Conservation (phyloP, 2,888 invertebrate genomes). For the Lymantria monacha region DNA sequence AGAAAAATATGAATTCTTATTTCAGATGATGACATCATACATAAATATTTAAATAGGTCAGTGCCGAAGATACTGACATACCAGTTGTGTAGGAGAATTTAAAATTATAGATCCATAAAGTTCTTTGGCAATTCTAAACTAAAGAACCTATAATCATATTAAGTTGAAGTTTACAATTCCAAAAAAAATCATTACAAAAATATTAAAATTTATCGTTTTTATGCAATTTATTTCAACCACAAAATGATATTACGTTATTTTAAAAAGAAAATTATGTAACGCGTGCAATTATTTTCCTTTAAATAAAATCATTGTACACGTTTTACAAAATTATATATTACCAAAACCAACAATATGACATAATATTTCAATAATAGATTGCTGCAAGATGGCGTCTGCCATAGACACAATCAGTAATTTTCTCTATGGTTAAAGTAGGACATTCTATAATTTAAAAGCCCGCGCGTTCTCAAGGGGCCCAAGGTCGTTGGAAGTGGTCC, state of each 20-base stretch:
- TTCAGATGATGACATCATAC: slow-evolving; percentile 7
- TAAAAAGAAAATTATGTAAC: slow-evolving; percentile 3
- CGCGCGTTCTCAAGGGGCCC: slow-evolving; percentile 63
- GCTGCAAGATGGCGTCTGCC: slow-evolving; percentile 20
- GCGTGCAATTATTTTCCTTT: slow-evolving; percentile 2
- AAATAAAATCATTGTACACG: slow-evolving; percentile 13
- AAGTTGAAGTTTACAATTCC: too few species aligned
- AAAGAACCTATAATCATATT: too few species aligned
- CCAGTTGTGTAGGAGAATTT: not conserved
- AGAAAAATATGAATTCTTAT: not conserved
- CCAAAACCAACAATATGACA: slow-evolving; percentile 26
- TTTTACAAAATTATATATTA: slow-evolving; percentile 23
- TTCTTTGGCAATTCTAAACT: too few species aligned
- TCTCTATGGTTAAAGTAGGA: slow-evolving; percentile 62
- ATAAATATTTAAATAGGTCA: slow-evolving; percentile 22
- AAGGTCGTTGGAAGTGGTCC: slow-evolving; percentile 79
- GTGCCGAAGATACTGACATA: slow-evolving; percentile 6
- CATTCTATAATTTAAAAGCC: slow-evolving; percentile 63
- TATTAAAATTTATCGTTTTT: not conserved
- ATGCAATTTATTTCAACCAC: not conserved
- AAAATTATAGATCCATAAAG: not conserved
- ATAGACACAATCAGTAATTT: slow-evolving; percentile 39
- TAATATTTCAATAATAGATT: slow-evolving; percentile 28
- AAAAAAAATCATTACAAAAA: not conserved
- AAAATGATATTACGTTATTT: not conserved